A percentile compares a stretch with the other conserved stretches of the same genome.
phyloP scores from a whole-genome alignment of 37 sponge, comb jelly and placozoan species.

The Aphrocallistes beatrix region DNA sequence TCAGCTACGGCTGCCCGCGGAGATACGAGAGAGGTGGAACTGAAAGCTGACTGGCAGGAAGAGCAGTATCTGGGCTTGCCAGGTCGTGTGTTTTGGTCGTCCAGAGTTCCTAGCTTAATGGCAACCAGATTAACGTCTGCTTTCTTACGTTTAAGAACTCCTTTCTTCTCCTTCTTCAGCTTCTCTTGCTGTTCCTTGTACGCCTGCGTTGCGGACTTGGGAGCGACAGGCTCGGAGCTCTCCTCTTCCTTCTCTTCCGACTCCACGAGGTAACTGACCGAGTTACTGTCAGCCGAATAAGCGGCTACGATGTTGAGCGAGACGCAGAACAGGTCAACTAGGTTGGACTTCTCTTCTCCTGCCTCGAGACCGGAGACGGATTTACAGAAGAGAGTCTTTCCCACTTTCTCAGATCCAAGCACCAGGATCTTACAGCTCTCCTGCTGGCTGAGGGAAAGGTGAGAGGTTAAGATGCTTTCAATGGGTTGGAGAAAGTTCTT shows the following conservation, averaged over 20 bases:
- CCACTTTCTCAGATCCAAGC: not conserved
- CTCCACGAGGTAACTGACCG: not conserved
- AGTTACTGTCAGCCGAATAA: no score
- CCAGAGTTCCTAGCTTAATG: constrained; percentile 53
- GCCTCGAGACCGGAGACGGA: not conserved
- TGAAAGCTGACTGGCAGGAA: constrained; percentile 48
- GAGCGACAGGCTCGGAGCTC: not conserved
- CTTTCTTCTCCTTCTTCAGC: constrained; percentile 36
- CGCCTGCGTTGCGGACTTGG: not conserved
- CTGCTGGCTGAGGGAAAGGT: not conserved
- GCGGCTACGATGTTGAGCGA: no score
- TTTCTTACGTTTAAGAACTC: constrained; percentile 36
- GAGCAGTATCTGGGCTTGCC: constrained; percentile 41
- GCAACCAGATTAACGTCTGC: constrained; percentile 54
- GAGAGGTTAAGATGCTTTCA: not conserved
- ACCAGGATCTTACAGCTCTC: not conserved
- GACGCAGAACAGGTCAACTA: not conserved
- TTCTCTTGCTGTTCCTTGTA: not conserved
- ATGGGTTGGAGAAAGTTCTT: not conserved
- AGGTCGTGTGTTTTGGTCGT: constrained; percentile 22
- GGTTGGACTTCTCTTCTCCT: constrained; percentile 4
- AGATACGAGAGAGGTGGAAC: constrained; percentile 32
- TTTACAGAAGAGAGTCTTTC: not conserved
- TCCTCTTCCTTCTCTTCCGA: not conserved
- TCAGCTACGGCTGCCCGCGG: not conserved